Percentiles rank a stretch among this genome's conserved stretches.
Evolutionary conservation across 1,140 invertebrate species (phyloP).

Genomic region (Nomia melanderi): DNA sequence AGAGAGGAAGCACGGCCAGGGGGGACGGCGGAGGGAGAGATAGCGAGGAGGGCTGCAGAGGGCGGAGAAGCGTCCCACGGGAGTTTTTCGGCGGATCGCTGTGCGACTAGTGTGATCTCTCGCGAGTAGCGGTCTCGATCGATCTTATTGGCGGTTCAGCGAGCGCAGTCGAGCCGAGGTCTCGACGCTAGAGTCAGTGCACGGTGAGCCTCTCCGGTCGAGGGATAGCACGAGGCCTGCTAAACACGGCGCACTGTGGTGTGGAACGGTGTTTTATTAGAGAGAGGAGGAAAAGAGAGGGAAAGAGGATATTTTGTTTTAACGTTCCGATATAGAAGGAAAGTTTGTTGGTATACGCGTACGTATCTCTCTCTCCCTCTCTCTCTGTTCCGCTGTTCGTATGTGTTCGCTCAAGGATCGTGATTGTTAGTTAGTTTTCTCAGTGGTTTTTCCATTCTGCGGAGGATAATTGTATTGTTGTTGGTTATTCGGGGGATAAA

Average conservation of each 20-base stretch:
- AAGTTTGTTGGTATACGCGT: too few relatives aligned
- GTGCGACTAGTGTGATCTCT: slow-evolving; percentile 69
- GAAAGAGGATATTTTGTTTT: too few relatives aligned
- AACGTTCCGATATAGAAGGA: too few relatives aligned
- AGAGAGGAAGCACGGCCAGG: too few relatives aligned
- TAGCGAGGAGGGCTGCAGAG: slow-evolving; percentile 62
- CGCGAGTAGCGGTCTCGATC: slow-evolving; percentile 58
- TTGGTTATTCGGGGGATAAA: too few relatives aligned
- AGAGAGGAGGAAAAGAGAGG: neutral
- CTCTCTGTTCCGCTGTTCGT: neutral
- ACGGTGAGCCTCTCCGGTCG: slow-evolving; percentile 38
- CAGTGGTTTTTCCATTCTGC: too few relatives aligned
- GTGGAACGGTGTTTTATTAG: neutral
- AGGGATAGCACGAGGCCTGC: slow-evolving; percentile 29
- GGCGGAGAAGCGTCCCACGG: slow-evolving; percentile 65
- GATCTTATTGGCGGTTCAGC: slow-evolving; percentile 58
- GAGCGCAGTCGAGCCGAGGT: slow-evolving; percentile 16
- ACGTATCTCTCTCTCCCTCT: neutral
- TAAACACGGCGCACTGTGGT: neutral
- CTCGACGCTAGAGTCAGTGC: slow-evolving; percentile 33
- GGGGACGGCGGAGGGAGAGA: slow-evolving; percentile 60
- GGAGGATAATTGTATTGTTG: too few relatives aligned
- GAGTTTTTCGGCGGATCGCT: slow-evolving; percentile 70
- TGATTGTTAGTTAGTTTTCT: too few relatives aligned
- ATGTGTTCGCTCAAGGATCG: too few relatives aligned